These are phyloP conservation scores for Triplophysa siluroides DNA, from an alignment of 2,113 vertebrate species.

Conservation along the genomic window DNA sequence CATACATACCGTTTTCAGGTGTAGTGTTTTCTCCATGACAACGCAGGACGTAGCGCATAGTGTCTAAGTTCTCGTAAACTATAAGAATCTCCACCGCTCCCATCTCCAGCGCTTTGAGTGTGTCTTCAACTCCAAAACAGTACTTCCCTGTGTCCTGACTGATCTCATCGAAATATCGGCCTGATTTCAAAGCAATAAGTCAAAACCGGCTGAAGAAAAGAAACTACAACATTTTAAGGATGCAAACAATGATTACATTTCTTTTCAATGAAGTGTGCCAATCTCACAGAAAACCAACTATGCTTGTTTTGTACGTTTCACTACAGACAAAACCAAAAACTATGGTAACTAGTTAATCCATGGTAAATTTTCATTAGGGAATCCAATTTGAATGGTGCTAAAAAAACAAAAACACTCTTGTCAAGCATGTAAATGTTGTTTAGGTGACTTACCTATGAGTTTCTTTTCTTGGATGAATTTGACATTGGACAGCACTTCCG, in stretches of 20 bases:
- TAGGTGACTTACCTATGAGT: constrained; percentile 85
- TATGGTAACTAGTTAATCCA: too few species aligned
- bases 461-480: constrained; percentile 99
- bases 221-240: neutral
- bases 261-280: neutral
- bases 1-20: constrained; percentile 72
- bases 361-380: too few species aligned
- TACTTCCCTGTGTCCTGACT: constrained; percentile 99
- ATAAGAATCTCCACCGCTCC: constrained; percentile 99
- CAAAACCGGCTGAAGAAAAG: neutral
- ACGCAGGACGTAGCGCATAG: constrained; percentile 97
- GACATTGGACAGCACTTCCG: constrained; percentile 98
- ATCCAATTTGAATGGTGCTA: neutral
- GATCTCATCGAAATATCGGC: constrained; percentile 98
- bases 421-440: neutral
- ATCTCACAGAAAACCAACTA: neutral
- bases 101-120: constrained; percentile 98
- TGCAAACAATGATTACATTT: neutral
- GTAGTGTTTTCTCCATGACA: constrained; percentile 90
- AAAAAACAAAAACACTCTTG: neutral
- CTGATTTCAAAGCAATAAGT: constrained; percentile 63
- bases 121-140: constrained; percentile 98
- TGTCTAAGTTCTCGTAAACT: constrained; percentile 98
- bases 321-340: too few species aligned
- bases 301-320: too few species aligned